Evolutionary conservation across 2,888 invertebrate genomes (phyloP).

Genomic region (Eupithecia abbreviata): DNA sequence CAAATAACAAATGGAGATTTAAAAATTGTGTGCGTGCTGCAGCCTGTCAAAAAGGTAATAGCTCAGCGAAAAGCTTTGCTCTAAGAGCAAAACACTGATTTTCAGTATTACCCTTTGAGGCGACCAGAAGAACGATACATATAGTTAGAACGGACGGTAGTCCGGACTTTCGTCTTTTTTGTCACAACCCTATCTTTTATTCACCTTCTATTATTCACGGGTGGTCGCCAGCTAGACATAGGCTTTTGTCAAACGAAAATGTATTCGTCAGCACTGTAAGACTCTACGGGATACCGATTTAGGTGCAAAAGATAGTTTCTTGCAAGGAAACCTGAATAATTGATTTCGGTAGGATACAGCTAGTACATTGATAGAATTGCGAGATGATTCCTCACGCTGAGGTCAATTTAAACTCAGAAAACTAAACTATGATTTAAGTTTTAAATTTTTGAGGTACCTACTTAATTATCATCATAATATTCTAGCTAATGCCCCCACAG

Average conservation of each 20-base stretch:
- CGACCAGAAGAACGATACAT: too few species aligned
- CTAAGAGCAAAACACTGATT: too few species aligned
- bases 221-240: constrained; percentile 65
- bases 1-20: too few species aligned
- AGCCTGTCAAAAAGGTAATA: too few species aligned
- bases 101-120: too few species aligned
- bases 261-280: constrained; percentile 68
- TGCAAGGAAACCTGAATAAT: constrained; percentile 28
- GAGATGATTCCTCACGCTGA: neutral
- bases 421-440: neutral
- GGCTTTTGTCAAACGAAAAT: constrained; percentile 64
- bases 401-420: neutral
- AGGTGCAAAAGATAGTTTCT: constrained; percentile 29
- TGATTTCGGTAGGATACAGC: neutral
- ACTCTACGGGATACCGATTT: constrained; percentile 53
- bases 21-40: too few species aligned
- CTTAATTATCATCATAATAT: neutral
- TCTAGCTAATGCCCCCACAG: neutral
- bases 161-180: neutral
- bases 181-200: constrained; percentile 15
- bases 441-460: neutral
- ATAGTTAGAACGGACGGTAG: too few species aligned
- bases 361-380: neutral
- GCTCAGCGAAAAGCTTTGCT: too few species aligned
- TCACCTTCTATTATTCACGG: constrained; percentile 67